These are phyloP conservation scores for Zosterops hypoxanthus DNA, from an alignment of 2,113 vertebrate genomes.

Conservation along the genomic window DNA sequence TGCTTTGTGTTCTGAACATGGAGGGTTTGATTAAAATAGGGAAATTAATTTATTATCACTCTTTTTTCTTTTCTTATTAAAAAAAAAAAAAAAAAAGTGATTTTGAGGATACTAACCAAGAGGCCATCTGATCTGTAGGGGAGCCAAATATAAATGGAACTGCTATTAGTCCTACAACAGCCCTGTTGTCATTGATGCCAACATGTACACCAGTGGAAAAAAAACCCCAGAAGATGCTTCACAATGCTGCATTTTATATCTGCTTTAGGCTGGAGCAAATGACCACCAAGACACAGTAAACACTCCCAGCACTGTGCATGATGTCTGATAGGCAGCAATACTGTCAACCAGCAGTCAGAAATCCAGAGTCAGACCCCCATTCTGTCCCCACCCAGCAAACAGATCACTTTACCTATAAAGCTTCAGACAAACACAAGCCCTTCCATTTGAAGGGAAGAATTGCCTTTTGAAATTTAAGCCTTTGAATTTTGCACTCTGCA, in stretches of 20 bases:
- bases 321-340: not conserved
- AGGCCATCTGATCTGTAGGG: not conserved
- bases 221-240: not conserved
- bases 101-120: not conserved
- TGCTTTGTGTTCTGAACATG: constrained; percentile 48
- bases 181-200: not conserved
- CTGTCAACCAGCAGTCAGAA: not conserved
- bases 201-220: not conserved
- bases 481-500: not conserved
- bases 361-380: not conserved
- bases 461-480: not conserved
- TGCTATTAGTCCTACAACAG: not conserved
- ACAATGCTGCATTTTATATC: not conserved
- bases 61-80: not conserved
- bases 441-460: not conserved
- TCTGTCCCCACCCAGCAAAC: not conserved
- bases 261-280: not conserved
- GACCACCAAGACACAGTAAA: not conserved
- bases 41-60: constrained; percentile 16
- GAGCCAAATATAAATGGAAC: not conserved
- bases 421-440: not conserved
- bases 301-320: not conserved
- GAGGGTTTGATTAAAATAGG: constrained; percentile 42
- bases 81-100: not conserved
- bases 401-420: not conserved